These are phyloP conservation scores for Mamestra configurata DNA, from an alignment of 1,140 invertebrate genomes.

Conservation along the genomic window DNA sequence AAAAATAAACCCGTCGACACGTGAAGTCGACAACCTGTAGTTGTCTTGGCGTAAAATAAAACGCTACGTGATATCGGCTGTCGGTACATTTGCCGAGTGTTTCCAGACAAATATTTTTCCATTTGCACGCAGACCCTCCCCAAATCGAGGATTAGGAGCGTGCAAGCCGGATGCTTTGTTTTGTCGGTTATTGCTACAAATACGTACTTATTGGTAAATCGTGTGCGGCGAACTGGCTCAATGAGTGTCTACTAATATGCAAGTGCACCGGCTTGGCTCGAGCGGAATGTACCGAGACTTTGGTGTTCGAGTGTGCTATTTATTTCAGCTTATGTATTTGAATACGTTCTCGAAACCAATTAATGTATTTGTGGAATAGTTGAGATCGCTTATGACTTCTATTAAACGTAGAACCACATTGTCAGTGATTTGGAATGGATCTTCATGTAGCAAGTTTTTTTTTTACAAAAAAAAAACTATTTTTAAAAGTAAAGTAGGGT, in stretches of 20 bases:
- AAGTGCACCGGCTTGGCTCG: not conserved
- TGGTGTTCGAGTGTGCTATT: not conserved
- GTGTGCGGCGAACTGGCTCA: slow-evolving; percentile 14
- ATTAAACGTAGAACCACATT: no score
- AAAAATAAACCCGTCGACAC: slow-evolving; percentile 47
- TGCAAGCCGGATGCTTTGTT: slow-evolving; percentile 63
- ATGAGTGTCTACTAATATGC: slow-evolving; percentile 35
- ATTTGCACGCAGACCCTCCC: slow-evolving; percentile 74
- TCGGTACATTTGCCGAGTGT: slow-evolving; percentile 50
- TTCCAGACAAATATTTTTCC: slow-evolving; percentile 82
- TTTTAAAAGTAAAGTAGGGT: not conserved
- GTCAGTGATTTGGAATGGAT: no score
- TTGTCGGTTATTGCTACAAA: slow-evolving; percentile 61
- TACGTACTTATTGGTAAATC: slow-evolving; percentile 49
- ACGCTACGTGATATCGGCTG: slow-evolving; percentile 55
- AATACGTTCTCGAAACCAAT: no score
- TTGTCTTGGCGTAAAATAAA: slow-evolving; percentile 61
- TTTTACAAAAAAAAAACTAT: not conserved
- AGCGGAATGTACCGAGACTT: not conserved
- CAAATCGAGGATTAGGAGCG: slow-evolving; percentile 76
- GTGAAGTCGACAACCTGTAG: slow-evolving; percentile 55
- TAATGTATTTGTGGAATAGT: no score
- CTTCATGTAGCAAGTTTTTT: not conserved
- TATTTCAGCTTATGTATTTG: no score
- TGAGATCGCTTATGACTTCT: no score